phyloP scores from a whole-genome alignment of 2,888 invertebrate species.

The Spisula subtruncata region DNA sequence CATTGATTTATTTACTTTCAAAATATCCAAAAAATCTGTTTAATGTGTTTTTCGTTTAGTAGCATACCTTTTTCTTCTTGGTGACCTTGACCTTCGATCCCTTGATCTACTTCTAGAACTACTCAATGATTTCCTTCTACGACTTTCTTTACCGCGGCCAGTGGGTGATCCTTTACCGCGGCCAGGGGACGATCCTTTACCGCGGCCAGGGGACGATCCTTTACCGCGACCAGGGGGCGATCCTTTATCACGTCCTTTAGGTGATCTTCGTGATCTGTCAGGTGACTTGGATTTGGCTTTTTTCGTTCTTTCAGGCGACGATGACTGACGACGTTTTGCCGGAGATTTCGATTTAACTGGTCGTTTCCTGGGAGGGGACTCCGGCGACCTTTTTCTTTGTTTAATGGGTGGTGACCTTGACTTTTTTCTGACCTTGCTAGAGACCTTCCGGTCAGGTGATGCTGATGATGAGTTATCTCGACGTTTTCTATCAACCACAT shows the following conservation, averaged over 20 bases:
- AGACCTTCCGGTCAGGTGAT: constrained; percentile 27
- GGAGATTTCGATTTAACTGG: constrained; percentile 32
- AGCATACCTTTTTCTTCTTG: constrained; percentile 45
- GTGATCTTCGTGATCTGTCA: constrained; percentile 39
- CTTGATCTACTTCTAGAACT: constrained; percentile 58
- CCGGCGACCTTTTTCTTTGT: background rate
- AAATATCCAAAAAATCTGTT: too few relatives aligned
- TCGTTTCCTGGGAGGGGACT: constrained; percentile 32
- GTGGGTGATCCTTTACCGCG: constrained; percentile 45
- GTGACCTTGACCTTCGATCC: constrained; percentile 48
- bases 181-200: constrained; percentile 31
- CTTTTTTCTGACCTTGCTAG: constrained; percentile 42
- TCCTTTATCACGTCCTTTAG: too few relatives aligned
- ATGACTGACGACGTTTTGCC: constrained; percentile 26
- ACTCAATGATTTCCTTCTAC: constrained; percentile 49
- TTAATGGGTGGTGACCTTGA: constrained; percentile 54
- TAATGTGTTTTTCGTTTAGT: too few relatives aligned
- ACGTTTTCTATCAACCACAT: background rate
- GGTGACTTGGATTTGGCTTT: constrained; percentile 42
- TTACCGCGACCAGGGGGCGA: background rate
- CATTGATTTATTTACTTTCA: too few relatives aligned
- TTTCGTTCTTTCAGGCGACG: constrained; percentile 46
- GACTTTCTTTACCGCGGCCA: constrained; percentile 5
- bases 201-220: background rate
- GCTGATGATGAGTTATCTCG: constrained; percentile 23